Percentiles rank a stretch among this genome's conserved stretches.
phyloP scores from a whole-genome alignment of 2,113 vertebrate genomes.

The Ageneiosus marmoratus region DNA sequence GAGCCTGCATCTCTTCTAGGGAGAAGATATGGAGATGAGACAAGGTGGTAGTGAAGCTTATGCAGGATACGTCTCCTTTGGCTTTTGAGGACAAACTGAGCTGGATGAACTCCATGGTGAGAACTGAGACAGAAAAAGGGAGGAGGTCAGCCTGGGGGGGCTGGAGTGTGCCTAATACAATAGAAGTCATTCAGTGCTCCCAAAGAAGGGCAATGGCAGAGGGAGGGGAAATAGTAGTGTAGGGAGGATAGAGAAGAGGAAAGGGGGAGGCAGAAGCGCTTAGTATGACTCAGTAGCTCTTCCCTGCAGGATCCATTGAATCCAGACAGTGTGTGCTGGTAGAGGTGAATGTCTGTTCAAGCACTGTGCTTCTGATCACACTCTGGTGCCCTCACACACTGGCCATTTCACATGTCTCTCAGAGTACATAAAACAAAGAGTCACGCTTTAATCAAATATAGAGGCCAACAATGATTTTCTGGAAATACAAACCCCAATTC shows the following conservation, averaged over 20 bases:
- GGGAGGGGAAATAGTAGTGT: slow-evolving; percentile 47
- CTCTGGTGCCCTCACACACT: slow-evolving; percentile 59
- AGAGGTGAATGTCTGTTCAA: slow-evolving; percentile 16
- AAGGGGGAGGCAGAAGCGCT: slow-evolving; percentile 49
- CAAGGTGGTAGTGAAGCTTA: background rate
- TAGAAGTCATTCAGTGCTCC: slow-evolving; percentile 77
- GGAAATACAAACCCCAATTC: background rate
- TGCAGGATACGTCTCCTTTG: slow-evolving; percentile 8
- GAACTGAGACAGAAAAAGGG: slow-evolving; percentile 7
- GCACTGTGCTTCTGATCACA: slow-evolving; percentile 59
- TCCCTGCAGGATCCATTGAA: slow-evolving; percentile 72
- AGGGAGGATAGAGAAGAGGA: background rate
- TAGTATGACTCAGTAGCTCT: slow-evolving; percentile 67
- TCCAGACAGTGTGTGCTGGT: slow-evolving; percentile 47
- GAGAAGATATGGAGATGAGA: slow-evolving; percentile 58
- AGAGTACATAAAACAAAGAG: background rate
- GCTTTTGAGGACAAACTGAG: slow-evolving; percentile 12
- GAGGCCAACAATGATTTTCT: background rate
- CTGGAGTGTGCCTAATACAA: slow-evolving; percentile 83
- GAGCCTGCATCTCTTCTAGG: slow-evolving; percentile 73
- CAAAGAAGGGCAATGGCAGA: slow-evolving; percentile 56
- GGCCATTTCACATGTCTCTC: slow-evolving; percentile 46
- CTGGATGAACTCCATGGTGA: slow-evolving; percentile 10
- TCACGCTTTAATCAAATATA: background rate
- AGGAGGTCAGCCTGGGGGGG: slow-evolving; percentile 57